These are phyloP conservation scores for Mixornis gularis DNA, from an alignment of 2,113 vertebrate genomes.

Conservation along the genomic window DNA sequence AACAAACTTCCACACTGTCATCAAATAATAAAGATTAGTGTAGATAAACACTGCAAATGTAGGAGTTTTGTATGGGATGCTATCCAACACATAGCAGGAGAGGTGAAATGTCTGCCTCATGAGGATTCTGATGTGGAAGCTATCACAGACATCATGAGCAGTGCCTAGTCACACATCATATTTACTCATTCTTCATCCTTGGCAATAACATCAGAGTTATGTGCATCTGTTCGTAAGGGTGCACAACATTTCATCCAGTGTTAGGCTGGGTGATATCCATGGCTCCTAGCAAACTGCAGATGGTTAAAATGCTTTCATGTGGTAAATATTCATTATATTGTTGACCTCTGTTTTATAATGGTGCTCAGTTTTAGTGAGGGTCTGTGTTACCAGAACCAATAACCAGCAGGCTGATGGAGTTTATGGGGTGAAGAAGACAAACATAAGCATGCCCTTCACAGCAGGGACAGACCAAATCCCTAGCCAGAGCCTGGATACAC, in stretches of 20 bases:
- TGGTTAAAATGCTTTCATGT: not conserved
- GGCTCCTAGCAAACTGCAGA: not conserved
- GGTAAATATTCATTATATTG: not conserved
- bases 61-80: not conserved
- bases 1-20: not conserved
- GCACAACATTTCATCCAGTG: not conserved
- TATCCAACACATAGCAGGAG: not conserved
- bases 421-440: not conserved
- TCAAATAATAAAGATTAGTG: not conserved
- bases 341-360: not conserved
- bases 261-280: not conserved
- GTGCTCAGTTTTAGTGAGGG: not conserved
- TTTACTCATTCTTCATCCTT: not conserved
- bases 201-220: not conserved
- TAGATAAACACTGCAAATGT: not conserved
- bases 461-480: not conserved
- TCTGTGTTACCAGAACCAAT: not conserved
- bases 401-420: not conserved
- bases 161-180: not conserved
- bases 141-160: not conserved
- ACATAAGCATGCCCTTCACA: not conserved
- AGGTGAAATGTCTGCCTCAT: not conserved
- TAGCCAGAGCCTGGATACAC: not conserved
- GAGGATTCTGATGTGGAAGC: not conserved
- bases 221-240: not conserved